Evolutionary conservation across 2,113 vertebrate genomes (phyloP), one percentile per base, ranked within the genome.

Genomic region (Myiagra hebetior): DNA sequence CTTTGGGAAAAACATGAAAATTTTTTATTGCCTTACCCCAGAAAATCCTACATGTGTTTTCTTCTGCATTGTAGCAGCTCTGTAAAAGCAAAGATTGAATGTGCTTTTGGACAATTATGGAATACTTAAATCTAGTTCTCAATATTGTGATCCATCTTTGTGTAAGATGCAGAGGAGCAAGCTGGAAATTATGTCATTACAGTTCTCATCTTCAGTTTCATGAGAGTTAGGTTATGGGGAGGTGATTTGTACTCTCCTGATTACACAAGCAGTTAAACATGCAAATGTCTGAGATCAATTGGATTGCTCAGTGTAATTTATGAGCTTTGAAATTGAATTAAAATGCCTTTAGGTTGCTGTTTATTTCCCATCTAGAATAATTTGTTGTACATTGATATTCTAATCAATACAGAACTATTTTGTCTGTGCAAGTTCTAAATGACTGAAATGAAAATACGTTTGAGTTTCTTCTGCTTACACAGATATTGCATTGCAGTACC

Each of bases 1-100:
- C 65, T 89, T 96, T 80, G 93, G 89, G 88, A 97, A 93, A 95
- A 62, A 68, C 15, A 44, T 68, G 52, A 81, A 37, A 77, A 60
- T 92, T 59, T 59, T 78, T 95, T 96, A 85, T 50, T 90, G 31
- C 42, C 15, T 37, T 83, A 50, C 8, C 3, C 31, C 19, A 55
- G 63, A 83, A 93, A 60, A 55, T 16, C 21, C 18, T 68, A 3
- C 1, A 0, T 90, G 27, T 75, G 13, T 69, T 91, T 94, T 83
- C 49, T 85, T 16, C 67, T 77, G 8, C 63, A 31, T 26, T 49
- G 24, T 50, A 79, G 50, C 16, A 81, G 39, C 28, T 90, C 63
- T 83, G 63, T 56, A 73, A 80, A 87, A 87, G 72, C n/a, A 55
- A 85, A 83, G 53, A 80, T 26, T 55, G 26, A 93, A 80, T 8